A percentile compares a stretch with the other conserved stretches of the same genome.
Evolutionary conservation across 2,888 invertebrate genomes (phyloP).

Genomic region (Beris morrisii): DNA sequence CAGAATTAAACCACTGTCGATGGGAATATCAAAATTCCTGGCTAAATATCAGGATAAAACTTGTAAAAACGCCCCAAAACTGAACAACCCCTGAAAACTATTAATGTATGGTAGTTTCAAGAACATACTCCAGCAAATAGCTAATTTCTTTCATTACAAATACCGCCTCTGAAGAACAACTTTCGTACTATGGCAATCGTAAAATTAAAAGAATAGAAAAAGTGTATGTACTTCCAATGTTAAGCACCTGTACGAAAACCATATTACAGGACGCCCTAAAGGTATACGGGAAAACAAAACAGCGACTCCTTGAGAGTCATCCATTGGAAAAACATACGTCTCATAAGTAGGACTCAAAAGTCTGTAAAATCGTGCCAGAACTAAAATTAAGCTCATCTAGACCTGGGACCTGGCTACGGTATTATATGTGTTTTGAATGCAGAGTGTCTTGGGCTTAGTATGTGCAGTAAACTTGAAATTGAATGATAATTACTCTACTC

Average conservation of each 20-base stretch:
- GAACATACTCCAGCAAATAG: no score
- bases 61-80: no score
- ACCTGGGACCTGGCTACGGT: neutral
- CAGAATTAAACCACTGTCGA: no score
- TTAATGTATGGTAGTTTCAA: no score
- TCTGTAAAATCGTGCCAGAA: constrained; percentile 15
- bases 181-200: neutral
- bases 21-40: no score
- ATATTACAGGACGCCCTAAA: neutral
- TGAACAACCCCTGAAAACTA: no score
- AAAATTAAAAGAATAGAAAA: neutral
- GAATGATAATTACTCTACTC: neutral
- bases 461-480: neutral
- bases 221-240: neutral
- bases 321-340: neutral
- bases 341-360: constrained; percentile 8
- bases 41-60: no score
- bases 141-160: neutral
- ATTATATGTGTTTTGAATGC: neutral
- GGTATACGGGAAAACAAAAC: no score
- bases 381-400: constrained; percentile 14
- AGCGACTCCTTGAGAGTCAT: neutral
- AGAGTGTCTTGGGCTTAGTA: neutral
- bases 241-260: neutral
- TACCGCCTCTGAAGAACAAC: neutral